Evolutionary conservation across 2,797 vertebrate species (phyloP).

Genomic region (Fundulus diaphanus): DNA sequence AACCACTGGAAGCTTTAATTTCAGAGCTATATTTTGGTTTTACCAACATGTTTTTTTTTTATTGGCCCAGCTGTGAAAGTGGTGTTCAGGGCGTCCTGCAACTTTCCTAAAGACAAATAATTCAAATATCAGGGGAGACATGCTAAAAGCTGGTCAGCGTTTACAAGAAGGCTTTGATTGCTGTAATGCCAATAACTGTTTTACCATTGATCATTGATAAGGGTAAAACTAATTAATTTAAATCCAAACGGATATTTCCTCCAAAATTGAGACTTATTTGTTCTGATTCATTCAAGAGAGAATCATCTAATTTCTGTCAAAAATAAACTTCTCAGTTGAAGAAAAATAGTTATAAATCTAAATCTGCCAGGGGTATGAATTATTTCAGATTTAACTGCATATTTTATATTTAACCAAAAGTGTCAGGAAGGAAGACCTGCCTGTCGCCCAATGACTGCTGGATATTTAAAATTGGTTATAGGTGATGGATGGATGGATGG

Average conservation of each 20-base stretch:
- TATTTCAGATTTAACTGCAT: background rate
- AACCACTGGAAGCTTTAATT: background rate
- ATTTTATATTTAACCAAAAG: background rate
- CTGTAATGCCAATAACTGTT: background rate
- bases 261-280: background rate
- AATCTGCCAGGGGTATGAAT: background rate
- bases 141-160: background rate
- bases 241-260: background rate
- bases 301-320: background rate
- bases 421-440: background rate
- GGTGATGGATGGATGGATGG: too few relatives aligned
- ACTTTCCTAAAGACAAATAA: background rate
- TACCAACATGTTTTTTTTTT: background rate
- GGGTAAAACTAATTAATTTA: background rate
- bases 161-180: background rate
- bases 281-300: background rate
- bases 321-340: background rate
- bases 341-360: background rate
- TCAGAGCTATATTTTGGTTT: background rate
- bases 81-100: too few relatives aligned
- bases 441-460: too few relatives aligned
- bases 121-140: background rate
- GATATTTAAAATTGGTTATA: too few relatives aligned
- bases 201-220: background rate
- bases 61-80: background rate